Percentiles rank a stretch among this genome's conserved stretches.
phyloP scores from a whole-genome alignment of 2,888 invertebrate genomes.

The Antitype chi region DNA sequence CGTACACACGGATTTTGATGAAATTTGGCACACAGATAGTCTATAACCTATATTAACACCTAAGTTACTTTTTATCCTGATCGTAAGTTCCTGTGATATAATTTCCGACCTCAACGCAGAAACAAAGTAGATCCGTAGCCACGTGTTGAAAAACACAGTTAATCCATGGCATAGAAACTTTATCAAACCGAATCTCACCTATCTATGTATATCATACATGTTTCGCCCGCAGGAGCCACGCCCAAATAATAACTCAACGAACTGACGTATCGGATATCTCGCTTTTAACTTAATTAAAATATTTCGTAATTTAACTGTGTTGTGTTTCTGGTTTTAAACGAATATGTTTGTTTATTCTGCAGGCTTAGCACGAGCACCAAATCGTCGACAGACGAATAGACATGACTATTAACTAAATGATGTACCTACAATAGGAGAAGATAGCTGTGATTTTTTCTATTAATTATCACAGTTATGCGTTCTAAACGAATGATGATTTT shows the following conservation, averaged over 20 bases:
- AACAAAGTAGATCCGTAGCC: not conserved
- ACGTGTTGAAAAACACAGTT: not conserved
- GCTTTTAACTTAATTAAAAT: constrained; percentile 65
- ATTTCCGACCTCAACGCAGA: not conserved
- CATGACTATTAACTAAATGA: too few relatives aligned
- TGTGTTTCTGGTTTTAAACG: constrained; percentile 21
- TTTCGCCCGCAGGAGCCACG: constrained; percentile 60
- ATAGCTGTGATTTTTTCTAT: too few relatives aligned
- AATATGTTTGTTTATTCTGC: constrained; percentile 16
- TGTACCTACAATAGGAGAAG: too few relatives aligned
- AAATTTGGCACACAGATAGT: too few relatives aligned
- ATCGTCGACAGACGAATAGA: too few relatives aligned
- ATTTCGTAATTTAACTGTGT: constrained; percentile 50
- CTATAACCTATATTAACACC: too few relatives aligned
- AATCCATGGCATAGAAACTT: not conserved
- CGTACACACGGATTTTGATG: too few relatives aligned
- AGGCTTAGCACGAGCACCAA: too few relatives aligned
- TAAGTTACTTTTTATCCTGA: too few relatives aligned
- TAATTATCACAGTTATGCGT: too few relatives aligned
- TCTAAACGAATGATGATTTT: too few relatives aligned
- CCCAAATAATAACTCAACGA: constrained; percentile 56
- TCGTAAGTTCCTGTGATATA: too few relatives aligned
- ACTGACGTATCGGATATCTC: constrained; percentile 47
- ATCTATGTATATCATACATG: constrained; percentile 28
- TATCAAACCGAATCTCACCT: constrained; percentile 34